These are phyloP conservation scores for Lindbergichthys nudifrons DNA, from an alignment of 2,797 vertebrate species.

Conservation along the genomic window DNA sequence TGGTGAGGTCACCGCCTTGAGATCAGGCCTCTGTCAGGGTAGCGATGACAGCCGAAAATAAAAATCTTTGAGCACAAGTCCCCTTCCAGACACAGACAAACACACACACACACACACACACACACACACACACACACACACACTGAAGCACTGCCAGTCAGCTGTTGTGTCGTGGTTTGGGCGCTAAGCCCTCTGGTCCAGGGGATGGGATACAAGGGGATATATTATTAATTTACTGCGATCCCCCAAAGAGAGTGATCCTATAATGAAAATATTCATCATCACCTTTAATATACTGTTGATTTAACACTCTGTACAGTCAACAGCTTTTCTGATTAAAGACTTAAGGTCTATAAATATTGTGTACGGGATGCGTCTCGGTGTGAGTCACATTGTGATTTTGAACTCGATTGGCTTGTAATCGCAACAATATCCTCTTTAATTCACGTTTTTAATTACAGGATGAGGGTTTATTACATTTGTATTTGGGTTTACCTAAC, in stretches of 20 bases:
- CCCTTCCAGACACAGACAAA: slow-evolving; percentile 10
- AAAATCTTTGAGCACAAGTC: slow-evolving; percentile 35
- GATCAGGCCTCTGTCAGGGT: slow-evolving; percentile 34
- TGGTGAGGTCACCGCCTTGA: slow-evolving; percentile 42
- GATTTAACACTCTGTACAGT: slow-evolving; percentile 67
- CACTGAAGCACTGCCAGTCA: slow-evolving; percentile 47
- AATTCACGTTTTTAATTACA: slow-evolving; percentile 24
- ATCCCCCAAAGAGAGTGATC: slow-evolving; percentile 57
- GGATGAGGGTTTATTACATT: not conserved
- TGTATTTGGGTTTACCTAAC: no score
- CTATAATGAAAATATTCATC: slow-evolving; percentile 69
- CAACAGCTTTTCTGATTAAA: slow-evolving; percentile 38
- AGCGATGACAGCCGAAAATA: slow-evolving; percentile 70
- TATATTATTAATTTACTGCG: slow-evolving; percentile 70
- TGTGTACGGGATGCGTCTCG: not conserved
- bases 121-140: slow-evolving; percentile 21
- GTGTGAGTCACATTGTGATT: not conserved
- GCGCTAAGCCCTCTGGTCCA: slow-evolving; percentile 66
- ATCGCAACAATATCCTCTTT: not conserved
- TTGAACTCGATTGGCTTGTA: not conserved
- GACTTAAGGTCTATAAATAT: slow-evolving; percentile 3
- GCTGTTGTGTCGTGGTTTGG: slow-evolving; percentile 61
- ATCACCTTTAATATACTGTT: slow-evolving; percentile 88
- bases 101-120: slow-evolving; percentile 17
- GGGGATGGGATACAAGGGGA: slow-evolving; percentile 63